Conservation (phyloP, 2,797 vertebrate genomes). For the Girardinus metallicus region DNA sequence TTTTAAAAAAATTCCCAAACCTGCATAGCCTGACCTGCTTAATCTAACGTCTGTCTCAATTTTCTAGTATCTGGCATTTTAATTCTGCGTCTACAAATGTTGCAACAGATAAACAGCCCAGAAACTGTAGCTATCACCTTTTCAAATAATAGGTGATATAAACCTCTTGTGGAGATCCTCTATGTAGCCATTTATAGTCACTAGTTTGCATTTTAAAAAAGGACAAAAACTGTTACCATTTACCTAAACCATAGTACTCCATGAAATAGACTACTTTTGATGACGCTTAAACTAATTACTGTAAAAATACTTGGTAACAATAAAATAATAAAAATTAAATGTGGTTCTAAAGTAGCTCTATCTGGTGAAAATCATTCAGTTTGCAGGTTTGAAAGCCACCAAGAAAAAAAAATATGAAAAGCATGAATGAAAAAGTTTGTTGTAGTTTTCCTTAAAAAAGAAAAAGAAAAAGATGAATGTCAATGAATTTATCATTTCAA, state of each 20-base stretch:
- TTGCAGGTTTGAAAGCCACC: neutral
- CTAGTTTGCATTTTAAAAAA: neutral
- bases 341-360: neutral
- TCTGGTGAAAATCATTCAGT: neutral
- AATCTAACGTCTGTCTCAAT: neutral
- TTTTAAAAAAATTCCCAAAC: neutral
- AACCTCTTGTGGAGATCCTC: no score
- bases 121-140: neutral
- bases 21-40: neutral
- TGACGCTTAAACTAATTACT: neutral
- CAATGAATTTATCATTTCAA: neutral
- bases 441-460: neutral
- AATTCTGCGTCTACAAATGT: neutral
- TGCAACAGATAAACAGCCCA: neutral
- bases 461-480: no score
- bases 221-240: neutral
- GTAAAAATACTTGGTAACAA: neutral
- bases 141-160: neutral
- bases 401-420: neutral
- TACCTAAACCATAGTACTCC: neutral
- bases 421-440: no score
- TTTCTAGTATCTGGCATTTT: neutral
- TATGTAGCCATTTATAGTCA: neutral
- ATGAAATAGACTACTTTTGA: neutral
- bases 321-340: neutral